These are phyloP conservation scores for Nephila pilipes DNA, from an alignment of 1,140 invertebrate species.

Conservation along the genomic window DNA sequence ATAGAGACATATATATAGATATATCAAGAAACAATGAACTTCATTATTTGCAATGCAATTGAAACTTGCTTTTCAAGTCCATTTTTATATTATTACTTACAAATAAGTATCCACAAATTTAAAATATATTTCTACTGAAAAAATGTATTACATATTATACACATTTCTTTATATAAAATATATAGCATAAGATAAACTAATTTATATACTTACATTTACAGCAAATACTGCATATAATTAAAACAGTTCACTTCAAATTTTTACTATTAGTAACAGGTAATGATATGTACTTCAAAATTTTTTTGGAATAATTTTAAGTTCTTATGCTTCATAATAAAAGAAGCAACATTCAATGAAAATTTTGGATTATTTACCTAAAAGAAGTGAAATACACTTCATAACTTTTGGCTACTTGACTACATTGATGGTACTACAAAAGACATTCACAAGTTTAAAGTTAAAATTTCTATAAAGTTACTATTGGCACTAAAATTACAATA, in stretches of 20 bases:
- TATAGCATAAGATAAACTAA: background rate
- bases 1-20: background rate
- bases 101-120: background rate
- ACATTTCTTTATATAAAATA: background rate
- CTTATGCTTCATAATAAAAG: background rate
- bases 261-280: background rate
- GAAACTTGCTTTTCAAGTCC: background rate
- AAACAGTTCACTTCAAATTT: background rate
- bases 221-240: background rate
- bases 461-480: no score
- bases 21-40: background rate
- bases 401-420: no score
- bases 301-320: background rate
- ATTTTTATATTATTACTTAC: background rate
- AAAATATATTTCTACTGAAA: slow-evolving; percentile 1
- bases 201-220: background rate
- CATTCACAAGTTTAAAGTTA: no score
- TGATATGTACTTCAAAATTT: slow-evolving; percentile 3
- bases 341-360: background rate
- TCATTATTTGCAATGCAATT: background rate
- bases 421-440: no score
- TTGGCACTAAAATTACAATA: no score
- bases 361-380: background rate
- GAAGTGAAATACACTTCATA: no score
- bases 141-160: background rate